phyloP scores from a whole-genome alignment of 2,888 invertebrate species.

The Leptinotarsa rubiginosa region DNA sequence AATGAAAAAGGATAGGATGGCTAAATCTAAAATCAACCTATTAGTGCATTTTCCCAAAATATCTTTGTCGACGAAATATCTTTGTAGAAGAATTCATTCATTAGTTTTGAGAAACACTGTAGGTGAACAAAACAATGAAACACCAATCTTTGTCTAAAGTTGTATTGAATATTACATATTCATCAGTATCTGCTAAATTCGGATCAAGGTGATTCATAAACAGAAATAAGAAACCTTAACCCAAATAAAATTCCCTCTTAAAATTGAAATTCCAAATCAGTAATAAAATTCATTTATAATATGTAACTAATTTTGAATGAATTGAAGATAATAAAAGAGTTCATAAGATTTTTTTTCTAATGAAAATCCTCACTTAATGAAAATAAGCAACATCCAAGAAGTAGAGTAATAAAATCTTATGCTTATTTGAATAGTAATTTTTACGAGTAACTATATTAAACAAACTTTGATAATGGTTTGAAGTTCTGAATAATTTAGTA shows the following conservation, averaged over 20 bases:
- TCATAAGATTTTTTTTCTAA: conserved; percentile 22
- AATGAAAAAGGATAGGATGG: too few species aligned
- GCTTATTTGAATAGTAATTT: conserved; percentile 55
- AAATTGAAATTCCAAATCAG: background rate
- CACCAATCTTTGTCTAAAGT: too few species aligned
- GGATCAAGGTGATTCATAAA: background rate
- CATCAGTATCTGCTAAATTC: too few species aligned
- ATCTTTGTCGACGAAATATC: too few species aligned
- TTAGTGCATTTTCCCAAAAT: too few species aligned
- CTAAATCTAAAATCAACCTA: too few species aligned
- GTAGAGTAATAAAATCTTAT: conserved; percentile 50
- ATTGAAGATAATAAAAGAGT: conserved; percentile 22
- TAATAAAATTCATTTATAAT: background rate
- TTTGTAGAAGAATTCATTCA: too few species aligned
- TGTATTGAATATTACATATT: too few species aligned
- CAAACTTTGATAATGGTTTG: conserved; percentile 60
- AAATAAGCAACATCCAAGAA: conserved; percentile 49
- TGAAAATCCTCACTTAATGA: conserved; percentile 45
- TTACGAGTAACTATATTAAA: conserved; percentile 45
- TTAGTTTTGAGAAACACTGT: too few species aligned
- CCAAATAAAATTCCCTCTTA: background rate
- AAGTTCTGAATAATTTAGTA: conserved; percentile 61
- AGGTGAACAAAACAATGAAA: too few species aligned
- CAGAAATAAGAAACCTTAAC: background rate
- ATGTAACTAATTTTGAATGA: background rate